Base-by-base conservation (phyloP, 2,797 vertebrate genomes). In the Eutrigla gurnardus region DNA sequence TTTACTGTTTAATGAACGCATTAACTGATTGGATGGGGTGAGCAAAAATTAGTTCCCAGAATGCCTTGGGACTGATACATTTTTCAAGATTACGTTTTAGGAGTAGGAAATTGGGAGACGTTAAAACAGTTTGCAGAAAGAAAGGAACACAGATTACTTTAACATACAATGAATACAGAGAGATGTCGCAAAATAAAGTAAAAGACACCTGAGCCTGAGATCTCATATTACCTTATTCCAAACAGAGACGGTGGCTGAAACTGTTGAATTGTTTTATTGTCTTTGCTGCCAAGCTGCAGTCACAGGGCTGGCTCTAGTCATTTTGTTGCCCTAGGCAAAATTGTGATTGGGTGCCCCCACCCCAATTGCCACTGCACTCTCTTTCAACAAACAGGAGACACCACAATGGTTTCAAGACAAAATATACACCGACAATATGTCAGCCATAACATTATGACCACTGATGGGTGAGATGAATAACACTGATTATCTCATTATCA, bases 1-100 rank as follows among this genome's bases (percentile, higher is more conserved):
- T 25, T 25, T 32, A 49, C 57, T 67, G 37, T 25, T 25, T 47
- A 71, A 63, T 71, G 1, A 68, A 57, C 3, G 0, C 18, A 25
- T 39, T 17, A 57, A 37, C 5, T 50, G 18, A 57, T 65, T 59
- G 8, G 4, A 70, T 18, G 52, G n/a, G 13, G 7, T 0, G 0
- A 47, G 3, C 13, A 12, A 39, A 33, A 76, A 14, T 77, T 25
- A 35, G 57, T 63, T 61, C 17, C 15, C 40, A 62, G 13, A 76
- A 43, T 43, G 59, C 11, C 7, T 35, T 7, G 14, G 4, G 7
- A 73, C 7, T 8, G 35, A 58, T 50, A 25, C 45, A 5, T 46
- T 33, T 47, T n/a, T 63, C 33, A 1, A 62, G n/a, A 25, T 17
- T n/a, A 57, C 37, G 1, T 39, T 57, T 42, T 18, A 3, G 35